These are phyloP conservation scores for Monochamus alternatus DNA, from an alignment of 2,888 invertebrate species.

Conservation along the genomic window DNA sequence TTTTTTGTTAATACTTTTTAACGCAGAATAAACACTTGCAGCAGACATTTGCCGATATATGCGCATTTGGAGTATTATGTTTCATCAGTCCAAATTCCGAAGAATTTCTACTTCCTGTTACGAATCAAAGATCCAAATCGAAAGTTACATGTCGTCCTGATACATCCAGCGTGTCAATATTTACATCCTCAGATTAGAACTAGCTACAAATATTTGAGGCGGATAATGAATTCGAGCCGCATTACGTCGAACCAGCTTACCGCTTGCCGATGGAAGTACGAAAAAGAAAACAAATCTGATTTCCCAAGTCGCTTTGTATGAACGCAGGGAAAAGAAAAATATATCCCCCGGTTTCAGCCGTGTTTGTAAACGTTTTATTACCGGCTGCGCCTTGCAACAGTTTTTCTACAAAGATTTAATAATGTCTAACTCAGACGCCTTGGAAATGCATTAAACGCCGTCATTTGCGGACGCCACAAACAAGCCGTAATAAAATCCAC, in stretches of 20 bases:
- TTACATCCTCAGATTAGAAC: constrained; percentile 1
- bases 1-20: too few relatives aligned
- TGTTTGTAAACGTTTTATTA: constrained; percentile 10
- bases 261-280: neutral
- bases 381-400: neutral
- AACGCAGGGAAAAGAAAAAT: neutral
- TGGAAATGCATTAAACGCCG: constrained; percentile 7
- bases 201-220: constrained; percentile 5
- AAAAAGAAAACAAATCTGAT: neutral
- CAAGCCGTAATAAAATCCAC: constrained; percentile 1
- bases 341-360: neutral
- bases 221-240: neutral
- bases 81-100: too few relatives aligned
- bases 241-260: neutral
- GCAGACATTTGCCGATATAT: too few relatives aligned
- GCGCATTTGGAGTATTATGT: too few relatives aligned
- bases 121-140: neutral
- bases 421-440: neutral
- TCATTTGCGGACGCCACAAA: neutral
- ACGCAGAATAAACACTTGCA: too few relatives aligned
- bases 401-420: constrained; percentile 10
- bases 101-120: too few relatives aligned
- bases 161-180: neutral
- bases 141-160: neutral
- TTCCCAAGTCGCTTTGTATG: constrained; percentile 12